Evolutionary conservation across 1,140 invertebrate genomes (phyloP), one percentile per base, ranked within the genome.

Genomic region (Pemphigus obesinymphae): DNA sequence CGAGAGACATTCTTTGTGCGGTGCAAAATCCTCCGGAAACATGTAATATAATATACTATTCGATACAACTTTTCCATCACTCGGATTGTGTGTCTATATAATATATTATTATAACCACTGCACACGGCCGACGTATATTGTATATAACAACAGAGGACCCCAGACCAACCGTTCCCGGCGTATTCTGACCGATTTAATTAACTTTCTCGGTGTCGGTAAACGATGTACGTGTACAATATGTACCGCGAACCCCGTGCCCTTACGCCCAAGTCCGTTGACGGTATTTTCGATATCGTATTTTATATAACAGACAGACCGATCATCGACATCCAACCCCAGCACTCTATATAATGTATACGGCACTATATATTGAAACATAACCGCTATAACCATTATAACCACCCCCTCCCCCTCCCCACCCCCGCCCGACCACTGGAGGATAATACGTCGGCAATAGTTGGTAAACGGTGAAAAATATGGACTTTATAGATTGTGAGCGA

Each of bases 61-160:
- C 17, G 26, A 73, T 48, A 50, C 53, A 29, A n/a, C 17, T 80
- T 80, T 80, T 63, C 53, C 76, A 80, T 80, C 63, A 80, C 50
- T 80, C 15, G n/a, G 55, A 80, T 80, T 63, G 76, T 63, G 76
- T 31, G 53, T 45, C 48, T 20, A n/a, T n/a, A n/a, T 63, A 63
- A 29, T 45, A 45, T 40, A 48, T 29, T 48, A 34, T 58, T 43
- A n/a, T n/a, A n/a, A n/a, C n/a, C n/a, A n/a, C n/a, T n/a, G n/a
- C n/a, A n/a, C n/a, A n/a, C 37, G 34, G 34, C n/a, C n/a, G n/a
- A 43, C 76, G 37, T 45, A n/a, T n/a, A 58, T 80, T 61, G 76
- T 80, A 37, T 26, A 73, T 1, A 26, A 61, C 34, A 45, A 63
- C 37, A 63, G 8, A 63, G 63, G 37, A 8, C 10, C 26, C 76